Evolutionary conservation across 2,888 invertebrate species (phyloP).

Genomic region (Gnatocerus cornutus): DNA sequence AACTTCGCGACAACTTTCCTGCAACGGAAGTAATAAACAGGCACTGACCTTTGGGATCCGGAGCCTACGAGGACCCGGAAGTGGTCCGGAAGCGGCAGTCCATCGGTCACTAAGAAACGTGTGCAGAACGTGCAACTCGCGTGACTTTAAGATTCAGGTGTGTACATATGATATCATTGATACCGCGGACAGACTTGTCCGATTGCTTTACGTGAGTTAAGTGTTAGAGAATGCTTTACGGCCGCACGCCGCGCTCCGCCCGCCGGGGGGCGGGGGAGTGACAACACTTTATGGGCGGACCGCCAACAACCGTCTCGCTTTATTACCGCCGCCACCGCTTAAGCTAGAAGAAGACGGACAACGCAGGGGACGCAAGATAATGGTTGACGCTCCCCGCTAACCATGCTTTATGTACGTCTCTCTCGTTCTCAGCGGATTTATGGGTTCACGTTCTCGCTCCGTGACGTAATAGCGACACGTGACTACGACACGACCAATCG

Average conservation of each 20-base stretch:
- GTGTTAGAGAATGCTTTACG: constrained; percentile 72
- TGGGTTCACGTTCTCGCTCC: constrained; percentile 70
- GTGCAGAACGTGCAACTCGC: constrained; percentile 42
- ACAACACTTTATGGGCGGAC: constrained; percentile 72
- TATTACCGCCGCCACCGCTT: constrained; percentile 58
- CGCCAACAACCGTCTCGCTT: constrained; percentile 69
- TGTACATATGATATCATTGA: constrained; percentile 67
- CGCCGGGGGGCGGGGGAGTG: constrained; percentile 63
- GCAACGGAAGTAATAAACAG: constrained; percentile 67
- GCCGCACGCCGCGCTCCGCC: constrained; percentile 69
- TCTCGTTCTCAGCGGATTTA: constrained; percentile 71
- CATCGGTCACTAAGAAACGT: constrained; percentile 66
- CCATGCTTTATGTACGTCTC: constrained; percentile 73
- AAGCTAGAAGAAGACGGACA: constrained; percentile 62
- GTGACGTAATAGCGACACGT: constrained; percentile 70
- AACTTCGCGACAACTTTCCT: not conserved
- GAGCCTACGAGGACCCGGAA: constrained; percentile 68
- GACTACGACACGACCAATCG: constrained; percentile 68
- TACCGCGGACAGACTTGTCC: constrained; percentile 70
- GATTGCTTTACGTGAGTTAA: constrained; percentile 72
- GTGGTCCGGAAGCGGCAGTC: constrained; percentile 68
- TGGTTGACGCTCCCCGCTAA: constrained; percentile 73
- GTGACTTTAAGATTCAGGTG: constrained; percentile 50
- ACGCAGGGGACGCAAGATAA: constrained; percentile 70
- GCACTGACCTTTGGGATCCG: constrained; percentile 70